A percentile compares a stretch with the other conserved stretches of the same genome.
These are phyloP conservation scores for Phymastichus coffea DNA, from an alignment of 1,140 invertebrate species.

Conservation along the genomic window DNA sequence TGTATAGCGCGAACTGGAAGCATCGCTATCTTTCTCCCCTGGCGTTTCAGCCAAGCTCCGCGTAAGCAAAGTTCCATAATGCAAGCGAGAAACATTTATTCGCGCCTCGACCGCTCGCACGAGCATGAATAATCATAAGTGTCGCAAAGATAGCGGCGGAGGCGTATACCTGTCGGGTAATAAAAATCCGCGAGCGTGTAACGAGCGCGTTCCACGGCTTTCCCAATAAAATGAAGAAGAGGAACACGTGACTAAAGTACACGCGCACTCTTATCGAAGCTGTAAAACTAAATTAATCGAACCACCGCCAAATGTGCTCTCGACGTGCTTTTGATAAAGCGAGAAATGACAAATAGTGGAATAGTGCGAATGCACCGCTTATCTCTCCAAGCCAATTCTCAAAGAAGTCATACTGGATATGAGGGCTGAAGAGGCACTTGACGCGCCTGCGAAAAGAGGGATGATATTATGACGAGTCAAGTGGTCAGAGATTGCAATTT, in stretches of 20 bases:
- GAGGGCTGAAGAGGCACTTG: conserved; percentile 34
- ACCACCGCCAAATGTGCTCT: no score
- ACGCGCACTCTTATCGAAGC: conserved; percentile 6
- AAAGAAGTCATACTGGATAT: conserved; percentile 42
- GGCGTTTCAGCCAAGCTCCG: no score
- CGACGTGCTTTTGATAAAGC: neutral
- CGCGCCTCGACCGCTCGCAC: neutral
- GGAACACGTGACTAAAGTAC: no score
- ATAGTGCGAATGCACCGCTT: neutral
- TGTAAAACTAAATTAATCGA: no score
- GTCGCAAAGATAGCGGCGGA: neutral
- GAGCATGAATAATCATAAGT: neutral
- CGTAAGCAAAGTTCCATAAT: no score
- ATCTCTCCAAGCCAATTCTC: conserved; percentile 32
- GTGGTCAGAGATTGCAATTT: conserved; percentile 39
- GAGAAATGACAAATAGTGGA: neutral
- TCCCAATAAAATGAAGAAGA: neutral
- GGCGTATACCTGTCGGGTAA: neutral
- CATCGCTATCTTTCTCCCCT: no score
- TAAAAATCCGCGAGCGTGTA: conserved; percentile 15
- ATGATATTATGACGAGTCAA: conserved; percentile 41
- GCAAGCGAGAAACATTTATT: neutral
- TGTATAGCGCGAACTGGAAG: no score
- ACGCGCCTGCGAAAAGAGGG: conserved; percentile 8
- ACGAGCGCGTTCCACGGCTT: no score